phyloP scores from a whole-genome alignment of 2,113 vertebrate species.

The Apteryx mantelli region DNA sequence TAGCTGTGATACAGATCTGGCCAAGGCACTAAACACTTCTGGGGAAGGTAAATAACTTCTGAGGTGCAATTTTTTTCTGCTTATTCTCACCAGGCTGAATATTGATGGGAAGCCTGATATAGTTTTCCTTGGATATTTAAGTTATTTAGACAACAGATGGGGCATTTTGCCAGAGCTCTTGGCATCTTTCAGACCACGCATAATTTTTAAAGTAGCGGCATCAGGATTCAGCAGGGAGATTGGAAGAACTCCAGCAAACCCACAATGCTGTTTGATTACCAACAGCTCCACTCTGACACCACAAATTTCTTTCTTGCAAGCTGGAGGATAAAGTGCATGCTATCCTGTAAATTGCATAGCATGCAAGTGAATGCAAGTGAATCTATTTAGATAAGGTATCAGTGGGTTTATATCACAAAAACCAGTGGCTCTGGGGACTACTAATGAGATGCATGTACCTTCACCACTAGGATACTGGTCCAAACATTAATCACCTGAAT shows the following conservation, averaged over 20 bases:
- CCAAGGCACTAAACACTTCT: neutral
- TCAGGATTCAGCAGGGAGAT: constrained; percentile 1
- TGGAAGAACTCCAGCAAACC: constrained; percentile 41
- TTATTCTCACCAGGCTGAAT: neutral
- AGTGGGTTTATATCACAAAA: neutral
- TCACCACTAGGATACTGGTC: neutral
- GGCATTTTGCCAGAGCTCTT: constrained; percentile 27
- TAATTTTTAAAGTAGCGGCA: constrained; percentile 54
- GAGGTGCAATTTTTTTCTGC: neutral
- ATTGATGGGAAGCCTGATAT: neutral
- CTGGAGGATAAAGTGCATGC: neutral
- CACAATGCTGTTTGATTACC: constrained; percentile 17
- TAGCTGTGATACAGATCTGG: neutral
- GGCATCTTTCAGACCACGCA: constrained; percentile 10
- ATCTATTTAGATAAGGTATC: neutral
- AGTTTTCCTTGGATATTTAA: constrained; percentile 21
- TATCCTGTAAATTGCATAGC: neutral
- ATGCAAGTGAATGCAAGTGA: neutral
- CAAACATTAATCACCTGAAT: neutral
- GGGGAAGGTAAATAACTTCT: neutral
- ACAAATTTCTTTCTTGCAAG: neutral
- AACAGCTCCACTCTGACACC: constrained; percentile 1
- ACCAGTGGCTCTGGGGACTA: neutral
- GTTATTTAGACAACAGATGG: constrained; percentile 12
- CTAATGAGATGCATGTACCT: neutral